Evolutionary conservation across 2,888 invertebrate genomes (phyloP).

Genomic region (Philopedon plagiatum): DNA sequence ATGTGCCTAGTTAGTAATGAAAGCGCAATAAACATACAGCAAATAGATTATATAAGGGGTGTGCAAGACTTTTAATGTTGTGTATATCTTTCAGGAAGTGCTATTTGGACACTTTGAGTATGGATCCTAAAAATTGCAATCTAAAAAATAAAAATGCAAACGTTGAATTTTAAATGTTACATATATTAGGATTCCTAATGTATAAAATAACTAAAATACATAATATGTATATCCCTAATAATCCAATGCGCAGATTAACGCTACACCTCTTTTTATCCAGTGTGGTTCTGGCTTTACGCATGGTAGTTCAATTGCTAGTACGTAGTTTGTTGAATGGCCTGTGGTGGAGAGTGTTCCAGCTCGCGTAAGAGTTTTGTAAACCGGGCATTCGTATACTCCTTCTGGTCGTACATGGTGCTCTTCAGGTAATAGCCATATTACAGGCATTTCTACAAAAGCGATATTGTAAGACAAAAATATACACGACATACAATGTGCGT

Average conservation of each 20-base stretch:
- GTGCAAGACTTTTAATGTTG: too few relatives aligned
- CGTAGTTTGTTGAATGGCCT: constrained; percentile 80
- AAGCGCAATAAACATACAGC: too few relatives aligned
- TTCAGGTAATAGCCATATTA: constrained; percentile 79
- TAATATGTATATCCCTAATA: constrained; percentile 65
- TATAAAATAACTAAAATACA: background rate
- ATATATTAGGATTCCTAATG: background rate
- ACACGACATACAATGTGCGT: too few relatives aligned
- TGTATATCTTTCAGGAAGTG: too few relatives aligned
- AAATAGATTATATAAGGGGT: too few relatives aligned
- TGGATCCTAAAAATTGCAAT: too few relatives aligned
- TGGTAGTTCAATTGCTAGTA: constrained; percentile 75
- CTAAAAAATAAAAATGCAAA: background rate
- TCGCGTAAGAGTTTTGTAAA: constrained; percentile 77
- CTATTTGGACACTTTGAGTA: too few relatives aligned
- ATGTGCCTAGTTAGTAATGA: too few relatives aligned
- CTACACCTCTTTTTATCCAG: constrained; percentile 77
- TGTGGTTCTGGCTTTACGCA: constrained; percentile 72
- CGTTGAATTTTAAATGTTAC: background rate
- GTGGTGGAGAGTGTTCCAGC: constrained; percentile 78
- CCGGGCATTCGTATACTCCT: constrained; percentile 74
- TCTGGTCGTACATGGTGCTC: constrained; percentile 73
- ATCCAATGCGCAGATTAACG: constrained; percentile 72
- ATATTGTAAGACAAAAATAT: too few relatives aligned
- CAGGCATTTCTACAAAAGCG: constrained; percentile 76